These are phyloP conservation scores for Alosa sapidissima DNA, from an alignment of 2,797 vertebrate species.

Conservation along the genomic window DNA sequence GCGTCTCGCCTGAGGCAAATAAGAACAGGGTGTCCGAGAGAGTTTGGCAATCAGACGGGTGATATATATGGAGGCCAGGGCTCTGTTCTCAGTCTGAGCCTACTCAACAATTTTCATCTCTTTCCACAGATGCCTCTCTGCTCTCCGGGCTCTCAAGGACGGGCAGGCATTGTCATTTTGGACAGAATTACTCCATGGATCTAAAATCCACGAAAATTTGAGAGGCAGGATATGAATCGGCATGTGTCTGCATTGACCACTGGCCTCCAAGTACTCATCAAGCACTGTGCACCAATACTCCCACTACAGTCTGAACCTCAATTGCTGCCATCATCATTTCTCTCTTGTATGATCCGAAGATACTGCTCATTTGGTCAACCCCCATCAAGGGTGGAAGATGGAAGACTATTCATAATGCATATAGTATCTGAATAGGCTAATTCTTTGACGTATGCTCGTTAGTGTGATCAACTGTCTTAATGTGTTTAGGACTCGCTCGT, in stretches of 20 bases:
- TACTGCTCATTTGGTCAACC: slow-evolving; percentile 6
- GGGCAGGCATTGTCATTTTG: neutral
- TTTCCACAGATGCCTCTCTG: neutral
- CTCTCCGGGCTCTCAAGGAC: neutral
- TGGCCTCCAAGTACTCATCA: neutral
- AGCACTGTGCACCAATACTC: neutral
- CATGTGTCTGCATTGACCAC: neutral
- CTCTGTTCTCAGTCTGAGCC: neutral
- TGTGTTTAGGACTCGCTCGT: slow-evolving; percentile 7
- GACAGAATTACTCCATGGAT: neutral
- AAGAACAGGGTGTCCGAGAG: neutral
- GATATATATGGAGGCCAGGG: slow-evolving; percentile 14
- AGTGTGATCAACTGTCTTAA: slow-evolving; percentile 19
- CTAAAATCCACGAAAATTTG: neutral
- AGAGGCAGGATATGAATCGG: neutral
- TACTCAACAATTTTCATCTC: slow-evolving; percentile 20
- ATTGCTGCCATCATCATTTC: neutral
- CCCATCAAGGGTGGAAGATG: neutral
- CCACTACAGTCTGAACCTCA: neutral
- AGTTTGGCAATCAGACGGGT: neutral
- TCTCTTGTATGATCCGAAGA: neutral
- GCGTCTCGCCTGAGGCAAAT: neutral
- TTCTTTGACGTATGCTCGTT: neutral
- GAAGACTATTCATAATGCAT: slow-evolving; percentile 1
- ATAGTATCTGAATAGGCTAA: neutral